Evolutionary conservation across 2,888 invertebrate species (phyloP), one percentile per base, ranked within the genome.

Genomic region (Catotricha subobsoleta): DNA sequence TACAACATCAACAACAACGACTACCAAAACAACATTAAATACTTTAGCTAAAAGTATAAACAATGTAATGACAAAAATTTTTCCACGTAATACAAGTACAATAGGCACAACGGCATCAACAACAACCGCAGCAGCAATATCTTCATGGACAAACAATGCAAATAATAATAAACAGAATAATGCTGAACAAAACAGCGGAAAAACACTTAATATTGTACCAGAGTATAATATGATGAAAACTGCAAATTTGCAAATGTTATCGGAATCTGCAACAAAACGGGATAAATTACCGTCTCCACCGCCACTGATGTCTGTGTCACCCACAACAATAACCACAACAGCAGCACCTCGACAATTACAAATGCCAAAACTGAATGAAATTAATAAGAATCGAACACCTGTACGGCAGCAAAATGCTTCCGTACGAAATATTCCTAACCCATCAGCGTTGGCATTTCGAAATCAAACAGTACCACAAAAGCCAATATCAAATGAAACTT

Each of bases 351-450:
- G 44, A n/a, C 35, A 33, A 20, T 21, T 44, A 19, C 39, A 46
- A 30, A 44, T 64, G 41, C 65, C 60, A 2, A 63, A 65, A 45
- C 47, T 67, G n/a, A 65, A 64, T 47, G 67, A 67, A 48, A 64
- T 67, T 34, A 60, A 54, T 5, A 58, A 58, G 48, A 49, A 53
- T 38, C 54, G 53, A 40, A 47, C 48, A 35, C 51, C 50, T 40
- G 53, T 50, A 59, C 67, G 53, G 12, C 62, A 59, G 13, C 62
- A 62, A 46, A 74, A 74, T 51, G 72, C 72, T 43, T 69, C 67
- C 18, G 70, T 74, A 20, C 60, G 74, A 31, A 73, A 70, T 49
- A 74, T 75, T 46, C 74, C 74, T 5, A 74, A 74, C 57, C 74
- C 74, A 5, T 72, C 72, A 40, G 64, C 71, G 8, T 48, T 74